These are phyloP conservation scores for Dasypogon diadema DNA, from an alignment of 2,888 invertebrate species.

Conservation along the genomic window DNA sequence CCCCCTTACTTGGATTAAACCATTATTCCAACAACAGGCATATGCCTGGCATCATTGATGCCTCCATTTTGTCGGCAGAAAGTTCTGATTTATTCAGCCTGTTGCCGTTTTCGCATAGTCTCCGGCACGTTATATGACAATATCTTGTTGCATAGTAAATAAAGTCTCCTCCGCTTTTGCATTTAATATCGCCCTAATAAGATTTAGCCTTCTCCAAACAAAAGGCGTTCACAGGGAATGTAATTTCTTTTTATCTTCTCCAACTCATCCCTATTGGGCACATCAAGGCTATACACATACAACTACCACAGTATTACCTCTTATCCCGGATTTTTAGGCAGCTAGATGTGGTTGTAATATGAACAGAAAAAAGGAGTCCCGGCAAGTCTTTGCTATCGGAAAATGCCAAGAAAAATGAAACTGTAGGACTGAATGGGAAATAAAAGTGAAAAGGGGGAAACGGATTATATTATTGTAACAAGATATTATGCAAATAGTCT, in stretches of 20 bases:
- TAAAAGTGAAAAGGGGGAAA: constrained; percentile 35
- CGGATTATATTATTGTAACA: constrained; percentile 54
- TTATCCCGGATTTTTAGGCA: constrained; percentile 24
- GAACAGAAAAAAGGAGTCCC: constrained; percentile 37
- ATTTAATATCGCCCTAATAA: constrained; percentile 51
- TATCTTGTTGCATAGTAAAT: constrained; percentile 18
- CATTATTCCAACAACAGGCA: neutral
- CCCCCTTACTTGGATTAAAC: neutral
- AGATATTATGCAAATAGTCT: constrained; percentile 54
- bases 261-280: constrained; percentile 20
- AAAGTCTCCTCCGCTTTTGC: constrained; percentile 34
- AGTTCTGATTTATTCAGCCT: neutral
- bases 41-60: neutral
- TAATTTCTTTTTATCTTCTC: constrained; percentile 51
- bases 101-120: neutral
- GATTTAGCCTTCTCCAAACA: constrained; percentile 51
- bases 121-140: neutral
- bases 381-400: constrained; percentile 32
- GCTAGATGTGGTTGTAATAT: constrained; percentile 48
- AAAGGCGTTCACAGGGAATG: constrained; percentile 53
- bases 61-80: neutral
- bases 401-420: constrained; percentile 38
- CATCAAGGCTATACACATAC: constrained; percentile 23
- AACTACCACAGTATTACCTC: constrained; percentile 20
- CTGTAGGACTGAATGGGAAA: constrained; percentile 27